A percentile compares a stretch with the other conserved stretches of the same genome.
These are phyloP conservation scores for Luperina nickerlii DNA, from an alignment of 2,888 invertebrate species.

Conservation along the genomic window DNA sequence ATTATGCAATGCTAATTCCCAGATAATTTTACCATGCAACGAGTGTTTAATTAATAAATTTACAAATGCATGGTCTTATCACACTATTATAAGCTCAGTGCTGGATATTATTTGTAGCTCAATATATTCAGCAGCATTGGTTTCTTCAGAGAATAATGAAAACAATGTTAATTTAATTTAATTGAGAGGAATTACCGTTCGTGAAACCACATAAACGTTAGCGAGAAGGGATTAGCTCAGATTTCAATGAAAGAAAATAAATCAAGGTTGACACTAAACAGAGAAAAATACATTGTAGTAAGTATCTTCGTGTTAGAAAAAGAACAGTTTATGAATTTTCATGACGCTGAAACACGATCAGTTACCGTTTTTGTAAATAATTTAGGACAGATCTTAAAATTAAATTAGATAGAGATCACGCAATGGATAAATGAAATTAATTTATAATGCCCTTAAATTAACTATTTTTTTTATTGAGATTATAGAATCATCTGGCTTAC, in stretches of 20 bases:
- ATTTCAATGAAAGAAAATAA: not conserved
- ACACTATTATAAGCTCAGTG: not conserved
- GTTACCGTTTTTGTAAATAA: not conserved
- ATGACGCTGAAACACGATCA: slow-evolving; percentile 3
- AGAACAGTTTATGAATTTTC: slow-evolving; percentile 18
- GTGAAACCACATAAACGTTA: not conserved
- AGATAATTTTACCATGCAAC: too few relatives aligned
- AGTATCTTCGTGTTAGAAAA: slow-evolving; percentile 28
- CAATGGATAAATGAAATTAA: not conserved
- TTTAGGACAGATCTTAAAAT: not conserved
- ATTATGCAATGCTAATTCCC: not conserved
- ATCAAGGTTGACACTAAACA: not conserved
- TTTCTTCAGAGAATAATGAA: not conserved
- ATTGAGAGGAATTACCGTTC: slow-evolving; percentile 3
- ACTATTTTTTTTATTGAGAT: too few relatives aligned
- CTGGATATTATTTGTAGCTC: not conserved
- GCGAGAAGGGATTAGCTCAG: slow-evolving; percentile 4
- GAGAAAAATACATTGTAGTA: not conserved
- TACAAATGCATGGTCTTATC: not conserved
- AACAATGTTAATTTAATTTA: not conserved
- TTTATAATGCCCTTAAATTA: not conserved
- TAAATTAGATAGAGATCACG: not conserved
- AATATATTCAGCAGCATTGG: not conserved
- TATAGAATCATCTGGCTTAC: not conserved
- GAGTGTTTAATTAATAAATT: not conserved